Conservation (phyloP, 2,113 vertebrate species). For the Hemiscyllium ocellatum region DNA sequence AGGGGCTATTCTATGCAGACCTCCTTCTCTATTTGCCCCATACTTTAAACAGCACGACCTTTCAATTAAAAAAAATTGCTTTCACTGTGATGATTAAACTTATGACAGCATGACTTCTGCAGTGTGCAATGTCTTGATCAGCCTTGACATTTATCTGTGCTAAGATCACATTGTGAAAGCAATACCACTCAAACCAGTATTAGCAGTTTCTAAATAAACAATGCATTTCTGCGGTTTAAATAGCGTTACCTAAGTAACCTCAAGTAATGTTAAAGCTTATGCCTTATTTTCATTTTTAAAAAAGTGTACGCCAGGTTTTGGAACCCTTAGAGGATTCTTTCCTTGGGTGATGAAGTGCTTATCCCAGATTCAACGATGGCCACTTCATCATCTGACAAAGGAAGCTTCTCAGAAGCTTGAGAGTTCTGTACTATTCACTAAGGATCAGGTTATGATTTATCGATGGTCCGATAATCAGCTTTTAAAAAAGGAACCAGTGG, state of each 20-base stretch:
- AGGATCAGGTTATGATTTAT: slow-evolving; percentile 37
- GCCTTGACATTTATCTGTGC: background rate
- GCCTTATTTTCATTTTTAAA: background rate
- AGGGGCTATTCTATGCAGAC: background rate
- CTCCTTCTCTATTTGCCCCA: background rate
- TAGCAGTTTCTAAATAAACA: background rate
- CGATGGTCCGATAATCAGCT: slow-evolving; percentile 26
- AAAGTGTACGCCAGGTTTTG: background rate
- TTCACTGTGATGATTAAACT: slow-evolving; percentile 14
- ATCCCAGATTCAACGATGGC: slow-evolving; percentile 31
- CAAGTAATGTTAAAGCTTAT: slow-evolving; percentile 27
- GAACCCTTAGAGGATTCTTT: slow-evolving; percentile 15
- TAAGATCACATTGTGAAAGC: background rate
- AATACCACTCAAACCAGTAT: background rate
- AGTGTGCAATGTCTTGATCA: background rate
- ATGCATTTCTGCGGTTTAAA: slow-evolving; percentile 28
- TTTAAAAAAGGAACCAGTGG: slow-evolving; percentile 18
- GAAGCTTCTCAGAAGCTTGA: slow-evolving; percentile 17
- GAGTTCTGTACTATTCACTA: slow-evolving; percentile 26
- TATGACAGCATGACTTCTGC: background rate
- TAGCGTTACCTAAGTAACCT: background rate
- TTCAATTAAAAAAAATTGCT: slow-evolving; percentile 11
- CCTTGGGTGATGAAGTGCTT: slow-evolving; percentile 31
- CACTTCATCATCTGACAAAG: slow-evolving; percentile 27
- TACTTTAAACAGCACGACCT: background rate